Base-by-base conservation (phyloP, 2,797 vertebrate genomes). In the Lacerta bilineata region DNA sequence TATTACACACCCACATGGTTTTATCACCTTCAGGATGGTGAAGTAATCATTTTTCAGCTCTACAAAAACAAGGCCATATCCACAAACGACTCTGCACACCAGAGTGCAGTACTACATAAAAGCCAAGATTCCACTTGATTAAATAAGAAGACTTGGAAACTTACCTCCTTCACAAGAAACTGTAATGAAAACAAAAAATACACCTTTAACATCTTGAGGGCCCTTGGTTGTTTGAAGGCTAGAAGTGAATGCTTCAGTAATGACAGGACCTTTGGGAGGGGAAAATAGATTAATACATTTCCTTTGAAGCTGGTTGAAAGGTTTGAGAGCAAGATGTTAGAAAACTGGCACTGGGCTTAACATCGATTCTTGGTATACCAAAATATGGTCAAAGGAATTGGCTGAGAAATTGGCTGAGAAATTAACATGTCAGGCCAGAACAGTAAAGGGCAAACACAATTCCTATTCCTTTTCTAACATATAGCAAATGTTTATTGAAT, bases 111-210 rank as follows among this genome's bases (percentile, higher is more conserved):
- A 39, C 17, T 43, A 69, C 25, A n/a, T 43, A 29, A 69, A 41
- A 46, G 8, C 15, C 46, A 64, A n/a, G 25, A 77, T 3, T 3
- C 43, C 7, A 85, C 8, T 13, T 85, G 18, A 33, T 46, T 78
- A 3, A 84, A 29, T 27, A n/a, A 1, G 3, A 39, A 43, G 9
- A 83, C 75, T 43, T 72, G 33, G 39, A 27, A 74, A 11, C 33
- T 75, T 94, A 95, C 93, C 93, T 95, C 91, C 86, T 93, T 92
- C 5, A 94, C 71, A 20, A 96, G 87, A 86, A 95, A 92, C 46
- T 94, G 94, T 77, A 94, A 59, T 55, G 93, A 94, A 93, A 96
- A 96, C 46, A 95, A 41, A 85, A 95, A 95, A 82, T 93, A 95
- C 46, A 95, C 91, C 81, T 96, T 95, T 81, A 96, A 87, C 61